Conservation (phyloP, 2,113 vertebrate species). For the Microcebus murinus region DNA sequence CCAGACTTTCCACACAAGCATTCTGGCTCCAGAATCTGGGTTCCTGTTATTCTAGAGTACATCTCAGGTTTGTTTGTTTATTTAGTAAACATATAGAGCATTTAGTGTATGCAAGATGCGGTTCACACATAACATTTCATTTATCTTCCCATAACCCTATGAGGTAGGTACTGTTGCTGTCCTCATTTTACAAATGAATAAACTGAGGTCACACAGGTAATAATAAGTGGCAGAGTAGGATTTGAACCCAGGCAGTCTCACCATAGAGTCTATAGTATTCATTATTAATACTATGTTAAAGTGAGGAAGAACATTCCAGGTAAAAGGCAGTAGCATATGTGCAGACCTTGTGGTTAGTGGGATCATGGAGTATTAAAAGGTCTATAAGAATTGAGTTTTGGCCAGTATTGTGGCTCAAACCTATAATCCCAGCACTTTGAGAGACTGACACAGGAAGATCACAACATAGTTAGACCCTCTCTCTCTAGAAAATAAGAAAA, state of each 20-base stretch:
- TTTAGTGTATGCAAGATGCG: background rate
- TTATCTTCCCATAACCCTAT: background rate
- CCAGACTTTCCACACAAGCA: background rate
- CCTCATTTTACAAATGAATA: background rate
- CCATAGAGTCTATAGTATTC: background rate
- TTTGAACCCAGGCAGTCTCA: background rate
- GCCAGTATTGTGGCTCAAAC: background rate
- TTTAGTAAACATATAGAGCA: background rate
- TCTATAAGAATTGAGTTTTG: background rate
- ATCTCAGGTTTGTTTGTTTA: background rate
- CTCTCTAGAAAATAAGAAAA: background rate
- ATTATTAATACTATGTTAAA: background rate
- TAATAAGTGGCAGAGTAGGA: constrained; percentile 3
- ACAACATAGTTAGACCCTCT: background rate
- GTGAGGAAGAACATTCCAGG: background rate
- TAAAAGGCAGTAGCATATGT: background rate
- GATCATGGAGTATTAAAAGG: background rate
- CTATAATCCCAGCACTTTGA: background rate
- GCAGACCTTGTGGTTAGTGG: background rate
- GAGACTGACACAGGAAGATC: no score
- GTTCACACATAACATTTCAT: background rate
- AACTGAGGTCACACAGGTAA: background rate
- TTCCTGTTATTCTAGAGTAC: background rate
- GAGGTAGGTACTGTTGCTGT: background rate
- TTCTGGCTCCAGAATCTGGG: background rate